Evolutionary conservation across 2,113 vertebrate genomes (phyloP).

Genomic region (Mesitornis unicolor): DNA sequence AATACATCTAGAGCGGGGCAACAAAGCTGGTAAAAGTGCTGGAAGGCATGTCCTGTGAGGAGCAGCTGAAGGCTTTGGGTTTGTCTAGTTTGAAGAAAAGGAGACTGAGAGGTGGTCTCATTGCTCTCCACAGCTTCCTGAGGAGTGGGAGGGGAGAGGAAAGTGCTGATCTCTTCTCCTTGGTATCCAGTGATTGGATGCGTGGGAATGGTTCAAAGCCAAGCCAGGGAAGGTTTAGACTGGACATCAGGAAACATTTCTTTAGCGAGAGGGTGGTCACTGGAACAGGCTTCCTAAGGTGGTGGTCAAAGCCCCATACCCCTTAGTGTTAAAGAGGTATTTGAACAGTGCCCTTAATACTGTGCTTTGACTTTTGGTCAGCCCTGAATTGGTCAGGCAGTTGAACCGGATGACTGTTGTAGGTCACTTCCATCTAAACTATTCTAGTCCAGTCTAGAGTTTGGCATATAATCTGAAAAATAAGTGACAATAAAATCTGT

Average conservation of each 20-base stretch:
- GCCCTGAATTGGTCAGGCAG: background rate
- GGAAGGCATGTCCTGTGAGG: background rate
- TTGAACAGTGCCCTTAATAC: background rate
- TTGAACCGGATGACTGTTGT: background rate
- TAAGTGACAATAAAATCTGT: background rate
- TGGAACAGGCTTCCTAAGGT: background rate
- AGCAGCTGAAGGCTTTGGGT: background rate
- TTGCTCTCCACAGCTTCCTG: background rate
- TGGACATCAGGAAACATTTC: background rate
- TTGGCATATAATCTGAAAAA: background rate
- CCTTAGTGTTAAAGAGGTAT: background rate
- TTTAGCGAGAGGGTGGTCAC: background rate
- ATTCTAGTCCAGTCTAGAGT: background rate
- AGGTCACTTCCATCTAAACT: background rate
- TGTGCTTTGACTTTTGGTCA: background rate
- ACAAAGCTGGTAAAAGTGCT: background rate
- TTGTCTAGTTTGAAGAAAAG: background rate
- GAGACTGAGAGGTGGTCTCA: background rate
- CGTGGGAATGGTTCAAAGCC: background rate
- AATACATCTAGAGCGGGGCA: background rate
- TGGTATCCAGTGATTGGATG: background rate
- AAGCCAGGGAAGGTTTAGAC: background rate
- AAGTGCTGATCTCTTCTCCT: background rate
- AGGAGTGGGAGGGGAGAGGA: background rate
- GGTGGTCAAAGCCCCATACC: rapidly evolving